These are phyloP conservation scores for Mus pahari DNA, from an alignment of 2,113 vertebrate genomes.

Conservation along the genomic window DNA sequence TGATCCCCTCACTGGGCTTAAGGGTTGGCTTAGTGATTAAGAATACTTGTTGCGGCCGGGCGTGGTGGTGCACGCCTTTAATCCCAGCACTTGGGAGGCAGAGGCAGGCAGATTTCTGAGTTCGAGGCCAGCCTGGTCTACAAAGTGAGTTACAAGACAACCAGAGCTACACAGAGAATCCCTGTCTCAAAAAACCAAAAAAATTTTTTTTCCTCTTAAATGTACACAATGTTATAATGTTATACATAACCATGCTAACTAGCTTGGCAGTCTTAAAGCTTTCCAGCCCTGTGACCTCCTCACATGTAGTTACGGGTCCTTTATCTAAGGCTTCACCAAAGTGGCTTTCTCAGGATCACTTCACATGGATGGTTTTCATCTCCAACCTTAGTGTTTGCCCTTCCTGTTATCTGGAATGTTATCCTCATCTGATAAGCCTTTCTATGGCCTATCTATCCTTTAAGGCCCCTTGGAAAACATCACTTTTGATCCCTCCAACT, in stretches of 20 bases:
- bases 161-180: too few species aligned
- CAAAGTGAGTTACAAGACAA: too few species aligned
- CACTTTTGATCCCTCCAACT: neutral
- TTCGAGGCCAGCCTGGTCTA: too few species aligned
- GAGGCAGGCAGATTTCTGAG: too few species aligned
- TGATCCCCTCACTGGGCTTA: too few species aligned
- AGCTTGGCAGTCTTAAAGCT: conserved; percentile 7
- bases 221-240: neutral
- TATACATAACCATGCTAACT: neutral
- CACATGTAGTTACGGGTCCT: neutral
- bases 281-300: neutral
- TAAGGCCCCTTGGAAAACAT: conserved; percentile 44
- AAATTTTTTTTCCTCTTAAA: conserved; percentile 21
- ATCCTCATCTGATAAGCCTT: conserved; percentile 51
- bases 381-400: neutral
- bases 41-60: too few species aligned
- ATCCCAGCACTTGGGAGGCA: too few species aligned
- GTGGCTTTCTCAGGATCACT: conserved; percentile 26
- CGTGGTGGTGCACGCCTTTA: too few species aligned
- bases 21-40: too few species aligned
- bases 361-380: conserved; percentile 22
- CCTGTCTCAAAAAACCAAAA: too few species aligned
- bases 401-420: conserved; percentile 35
- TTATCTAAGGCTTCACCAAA: neutral
- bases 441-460: conserved; percentile 6